Evolutionary conservation across 1,140 invertebrate species (phyloP), one percentile per base, ranked within the genome.

Genomic region (Samia ricini): DNA sequence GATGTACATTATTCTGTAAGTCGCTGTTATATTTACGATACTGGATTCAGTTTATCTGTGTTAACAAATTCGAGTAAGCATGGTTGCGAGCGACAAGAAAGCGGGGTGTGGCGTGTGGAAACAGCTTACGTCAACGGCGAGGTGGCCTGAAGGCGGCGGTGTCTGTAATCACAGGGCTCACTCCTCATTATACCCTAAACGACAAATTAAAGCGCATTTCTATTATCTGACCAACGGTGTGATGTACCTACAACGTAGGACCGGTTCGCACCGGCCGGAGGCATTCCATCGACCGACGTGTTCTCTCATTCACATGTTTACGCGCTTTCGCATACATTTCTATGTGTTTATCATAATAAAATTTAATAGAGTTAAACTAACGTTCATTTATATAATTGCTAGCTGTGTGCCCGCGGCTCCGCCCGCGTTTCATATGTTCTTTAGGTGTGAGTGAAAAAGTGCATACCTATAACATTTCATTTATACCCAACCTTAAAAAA

Each of bases 151-250:
- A 81, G 81, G 83, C 83, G 77, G 73, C 79, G 81, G 76, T 70
- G 61, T 73, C 66, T 74, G 81, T 89, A 88, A 89, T 89, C 84
- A 89, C 85, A 89, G 85, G 80, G 74, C 83, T 51, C 74, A 70
- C 72, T 64, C 68, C 85, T 89, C 83, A 89, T 89, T 89, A 89
- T 88, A 81, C 83, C 79, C 82, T 89, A 89, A 89, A 89, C 85
- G 87, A 88, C 85, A 89, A 89, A 89, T 89, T 89, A 89, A 89
- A 87, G 79, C 84, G 87, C 84, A 82, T 85, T 89, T 88, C 87
- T 89, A 89, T 89, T 88, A 89, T 88, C 85, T 80, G 77, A 49
- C 79, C 85, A 79, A 85, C 83, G 78, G 71, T 72, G 72, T 72
- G 75, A 79, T 79, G 74, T 69, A 66, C 66, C 64, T 60, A 54